Base-by-base conservation (phyloP, 2,888 invertebrate species). In the Agrotis exclamationis region DNA sequence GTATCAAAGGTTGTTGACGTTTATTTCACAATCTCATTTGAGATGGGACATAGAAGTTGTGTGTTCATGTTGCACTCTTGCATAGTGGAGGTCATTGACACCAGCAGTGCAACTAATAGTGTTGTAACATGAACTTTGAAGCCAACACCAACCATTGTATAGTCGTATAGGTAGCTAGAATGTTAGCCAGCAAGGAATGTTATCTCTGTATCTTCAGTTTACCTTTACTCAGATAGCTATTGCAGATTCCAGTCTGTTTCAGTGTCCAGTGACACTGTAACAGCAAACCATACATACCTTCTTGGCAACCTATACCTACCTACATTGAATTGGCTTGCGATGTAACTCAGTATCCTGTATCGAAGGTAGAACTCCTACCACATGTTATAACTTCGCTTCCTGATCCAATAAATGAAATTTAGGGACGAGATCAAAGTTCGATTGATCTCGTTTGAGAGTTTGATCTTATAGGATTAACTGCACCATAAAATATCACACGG, bases 1-100 rank as follows among this genome's bases (percentile, higher is more conserved):
- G 76, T 77, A 71, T 74, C 64, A 57, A 73, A 83, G 85, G 86
- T 85, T 85, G 82, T 83, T 83, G 81, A 76, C 81, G 85, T 74
- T 83, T 66, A 58, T 76, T 56, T 74, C 73, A 71, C 74, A 77
- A 73, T 77, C 74, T 63, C 63, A 50, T 70, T 66, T 33, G 47
- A 58, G 63, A 68, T 70, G 74, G 50, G 24, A 58, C 65, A 65
- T 76, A 68, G 62, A 45, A 69, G 71, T 65, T 59, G 60, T 79
- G 60, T 79, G 54, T 69, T 77, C 48, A 70, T 74, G 63, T 66
- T 81, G 65, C 64, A 57, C 74, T 74, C 70, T 73, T 74, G 39
- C 58, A 68, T 57, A 45, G 70, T 68, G 54, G 71, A 80, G 85
- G 85, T 85, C 84, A 64, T 76, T 82, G 85, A 85, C 84, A 85